These are phyloP conservation scores for Halocynthia roretzi DNA, from an alignment of 23 tunicate species.

Conservation along the genomic window DNA sequence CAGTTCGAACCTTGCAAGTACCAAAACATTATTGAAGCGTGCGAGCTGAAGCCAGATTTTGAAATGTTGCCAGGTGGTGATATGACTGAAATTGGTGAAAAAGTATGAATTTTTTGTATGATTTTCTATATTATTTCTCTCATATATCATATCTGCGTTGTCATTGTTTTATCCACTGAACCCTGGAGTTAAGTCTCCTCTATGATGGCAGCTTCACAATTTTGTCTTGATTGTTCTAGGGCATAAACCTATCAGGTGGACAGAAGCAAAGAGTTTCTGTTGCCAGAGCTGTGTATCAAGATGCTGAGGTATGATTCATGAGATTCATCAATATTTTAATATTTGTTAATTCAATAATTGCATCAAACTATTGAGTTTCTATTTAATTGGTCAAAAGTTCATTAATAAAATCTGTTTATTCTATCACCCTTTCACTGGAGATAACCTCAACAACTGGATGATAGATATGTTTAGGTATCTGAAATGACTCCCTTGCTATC, in stretches of 20 bases:
- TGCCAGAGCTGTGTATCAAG: constrained; percentile 7
- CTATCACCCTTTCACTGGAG: no score
- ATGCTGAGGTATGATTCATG: background rate
- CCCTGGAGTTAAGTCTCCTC: background rate
- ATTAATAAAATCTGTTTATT: no score
- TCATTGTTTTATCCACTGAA: no score
- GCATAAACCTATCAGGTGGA: constrained; percentile 8
- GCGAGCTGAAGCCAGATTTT: constrained; percentile 31
- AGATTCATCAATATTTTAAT: no score
- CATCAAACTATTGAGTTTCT: no score
- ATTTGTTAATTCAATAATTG: no score
- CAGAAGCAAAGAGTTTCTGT: constrained; percentile 8
- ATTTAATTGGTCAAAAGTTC: no score
- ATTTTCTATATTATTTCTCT: background rate
- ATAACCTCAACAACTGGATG: no score
- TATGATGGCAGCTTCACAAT: background rate
- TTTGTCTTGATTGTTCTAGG: background rate
- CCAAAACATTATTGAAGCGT: constrained; percentile 20
- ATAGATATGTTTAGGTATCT: no score
- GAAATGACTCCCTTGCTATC: no score
- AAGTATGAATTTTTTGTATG: constrained; percentile 4
- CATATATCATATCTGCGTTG: no score
- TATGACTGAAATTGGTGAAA: constrained; percentile 53
- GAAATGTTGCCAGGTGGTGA: constrained; percentile 42
- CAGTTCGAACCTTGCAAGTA: constrained; percentile 23